Percentiles rank a stretch among this genome's conserved stretches.
phyloP scores from a whole-genome alignment of 2,113 vertebrate genomes.

The Orientallactaga bullata region DNA sequence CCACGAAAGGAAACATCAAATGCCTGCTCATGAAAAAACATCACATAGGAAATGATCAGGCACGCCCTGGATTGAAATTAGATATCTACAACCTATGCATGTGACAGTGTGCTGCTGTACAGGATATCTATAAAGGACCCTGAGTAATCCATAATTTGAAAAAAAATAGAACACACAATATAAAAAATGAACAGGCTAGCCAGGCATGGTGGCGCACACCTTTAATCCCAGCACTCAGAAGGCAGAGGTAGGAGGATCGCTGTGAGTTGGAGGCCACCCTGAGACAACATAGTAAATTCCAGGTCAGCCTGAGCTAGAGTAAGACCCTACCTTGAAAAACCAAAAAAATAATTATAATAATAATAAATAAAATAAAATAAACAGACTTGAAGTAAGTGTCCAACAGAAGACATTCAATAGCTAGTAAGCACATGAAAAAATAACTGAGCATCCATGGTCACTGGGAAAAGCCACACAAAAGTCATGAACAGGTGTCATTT shows the following conservation, averaged over 20 bases:
- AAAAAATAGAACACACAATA: not conserved
- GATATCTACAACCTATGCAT: not conserved
- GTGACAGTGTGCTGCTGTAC: not conserved
- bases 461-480: not conserved
- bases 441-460: not conserved
- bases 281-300: no score
- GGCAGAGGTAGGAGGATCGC: no score
- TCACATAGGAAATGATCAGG: not conserved
- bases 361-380: no score
- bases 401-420: not conserved
- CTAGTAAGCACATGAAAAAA: not conserved
- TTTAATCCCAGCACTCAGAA: no score
- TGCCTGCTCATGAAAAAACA: not conserved
- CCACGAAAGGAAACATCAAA: not conserved
- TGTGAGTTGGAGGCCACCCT: no score
- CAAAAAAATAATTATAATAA: no score
- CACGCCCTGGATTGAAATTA: not conserved
- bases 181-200: not conserved
- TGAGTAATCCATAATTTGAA: not conserved
- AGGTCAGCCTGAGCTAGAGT: no score
- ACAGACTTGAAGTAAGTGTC: not conserved
- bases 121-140: not conserved
- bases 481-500: not conserved
- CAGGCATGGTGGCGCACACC: no score
- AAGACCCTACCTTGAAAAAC: no score